Percentiles rank a stretch among this genome's conserved stretches.
These are phyloP conservation scores for Orthonevra nobilis DNA, from an alignment of 2,888 invertebrate species.

Conservation along the genomic window DNA sequence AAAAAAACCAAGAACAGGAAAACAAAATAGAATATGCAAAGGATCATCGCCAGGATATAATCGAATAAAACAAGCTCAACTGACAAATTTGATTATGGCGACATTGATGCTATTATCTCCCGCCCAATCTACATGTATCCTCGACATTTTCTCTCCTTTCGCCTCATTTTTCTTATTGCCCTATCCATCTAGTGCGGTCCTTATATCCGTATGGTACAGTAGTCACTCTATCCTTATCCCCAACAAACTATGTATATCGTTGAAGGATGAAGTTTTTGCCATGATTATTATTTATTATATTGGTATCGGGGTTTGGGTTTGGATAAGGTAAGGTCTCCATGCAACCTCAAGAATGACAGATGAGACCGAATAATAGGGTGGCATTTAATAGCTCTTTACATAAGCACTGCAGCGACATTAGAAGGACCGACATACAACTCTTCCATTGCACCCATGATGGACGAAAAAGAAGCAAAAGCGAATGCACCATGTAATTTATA, in stretches of 20 bases:
- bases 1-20: not conserved
- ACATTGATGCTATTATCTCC: conserved; percentile 69
- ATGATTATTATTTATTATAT: conserved; percentile 69
- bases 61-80: conserved; percentile 70
- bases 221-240: conserved; percentile 13
- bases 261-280: conserved; percentile 68
- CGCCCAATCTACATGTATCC: conserved; percentile 46
- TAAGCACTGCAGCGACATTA: conserved; percentile 43
- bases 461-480: conserved; percentile 33
- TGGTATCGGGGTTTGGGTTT: conserved; percentile 54
- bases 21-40: conserved; percentile 51
- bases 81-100: conserved; percentile 70
- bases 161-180: conserved; percentile 51
- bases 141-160: conserved; percentile 29
- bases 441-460: conserved; percentile 29
- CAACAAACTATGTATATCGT: conserved; percentile 34
- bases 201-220: conserved; percentile 12
- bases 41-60: conserved; percentile 67
- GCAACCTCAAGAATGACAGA: conserved; percentile 56
- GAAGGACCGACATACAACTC: conserved; percentile 1
- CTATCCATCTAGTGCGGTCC: conserved; percentile 45
- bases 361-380: conserved; percentile 66
- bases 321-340: conserved; percentile 26
- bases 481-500: conserved; percentile 64
- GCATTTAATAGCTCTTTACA: conserved; percentile 62